Conservation (phyloP, 1,140 invertebrate genomes). For the Habropoda laboriosa region DNA sequence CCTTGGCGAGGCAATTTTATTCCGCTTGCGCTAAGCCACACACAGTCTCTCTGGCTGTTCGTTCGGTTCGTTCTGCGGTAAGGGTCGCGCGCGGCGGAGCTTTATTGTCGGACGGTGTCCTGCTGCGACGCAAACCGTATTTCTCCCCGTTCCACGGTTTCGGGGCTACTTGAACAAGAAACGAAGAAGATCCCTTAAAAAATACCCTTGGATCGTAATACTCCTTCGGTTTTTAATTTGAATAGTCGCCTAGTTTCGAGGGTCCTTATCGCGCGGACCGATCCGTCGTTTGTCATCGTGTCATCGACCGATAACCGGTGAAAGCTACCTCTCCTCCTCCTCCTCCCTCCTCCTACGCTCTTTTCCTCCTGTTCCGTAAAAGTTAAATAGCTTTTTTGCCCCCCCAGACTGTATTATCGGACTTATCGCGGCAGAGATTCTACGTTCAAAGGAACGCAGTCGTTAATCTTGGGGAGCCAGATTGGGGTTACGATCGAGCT, state of each 20-base stretch:
- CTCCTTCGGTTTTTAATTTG: constrained; percentile 14
- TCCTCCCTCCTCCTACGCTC: no score
- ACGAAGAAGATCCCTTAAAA: neutral
- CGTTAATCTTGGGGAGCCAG: constrained; percentile 51
- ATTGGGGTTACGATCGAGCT: constrained; percentile 48
- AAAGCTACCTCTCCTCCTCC: neutral
- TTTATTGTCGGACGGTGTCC: neutral
- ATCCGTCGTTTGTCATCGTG: constrained; percentile 37
- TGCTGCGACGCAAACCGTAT: neutral
- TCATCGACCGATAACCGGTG: constrained; percentile 22
- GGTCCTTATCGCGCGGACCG: neutral
- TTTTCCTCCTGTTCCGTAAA: constrained; percentile 25
- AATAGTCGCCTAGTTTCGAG: neutral
- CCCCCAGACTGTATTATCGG: constrained; percentile 41
- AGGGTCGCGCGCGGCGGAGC: no score
- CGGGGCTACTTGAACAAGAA: no score
- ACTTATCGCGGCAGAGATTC: constrained; percentile 53
- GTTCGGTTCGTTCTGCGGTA: neutral
- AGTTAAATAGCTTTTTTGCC: constrained; percentile 64
- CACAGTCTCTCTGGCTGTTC: neutral
- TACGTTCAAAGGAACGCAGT: constrained; percentile 46
- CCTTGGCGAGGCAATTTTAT: constrained; percentile 13
- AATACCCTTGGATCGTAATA: neutral
- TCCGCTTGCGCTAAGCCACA: constrained; percentile 5
- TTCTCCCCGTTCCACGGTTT: no score